A percentile compares a stretch with the other conserved stretches of the same genome.
phyloP scores from a whole-genome alignment of 2,113 vertebrate genomes.

The Tragelaphus buxtoni region DNA sequence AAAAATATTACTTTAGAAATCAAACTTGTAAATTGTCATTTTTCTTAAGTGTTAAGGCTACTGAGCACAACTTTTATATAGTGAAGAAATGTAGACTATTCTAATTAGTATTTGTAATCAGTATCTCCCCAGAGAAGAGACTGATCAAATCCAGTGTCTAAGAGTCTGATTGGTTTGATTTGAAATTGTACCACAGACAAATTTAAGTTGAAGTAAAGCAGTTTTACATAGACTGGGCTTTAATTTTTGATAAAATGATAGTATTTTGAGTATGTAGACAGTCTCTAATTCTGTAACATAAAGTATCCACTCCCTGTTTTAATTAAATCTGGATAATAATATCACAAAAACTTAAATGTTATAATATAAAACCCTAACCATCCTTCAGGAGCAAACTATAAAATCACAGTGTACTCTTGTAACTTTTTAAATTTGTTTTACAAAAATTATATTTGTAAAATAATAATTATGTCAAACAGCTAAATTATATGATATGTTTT shows the following conservation, averaged over 20 bases:
- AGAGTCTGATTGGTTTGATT: background rate
- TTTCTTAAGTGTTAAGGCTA: background rate
- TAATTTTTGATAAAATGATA: conserved; percentile 26
- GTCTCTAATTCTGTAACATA: background rate
- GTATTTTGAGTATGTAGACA: background rate
- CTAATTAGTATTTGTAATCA: background rate
- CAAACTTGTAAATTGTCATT: background rate
- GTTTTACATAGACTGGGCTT: background rate
- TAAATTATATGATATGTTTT: background rate
- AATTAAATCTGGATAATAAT: conserved; percentile 21
- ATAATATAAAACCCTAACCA: conserved; percentile 17
- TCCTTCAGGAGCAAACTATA: background rate
- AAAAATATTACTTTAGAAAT: conserved; percentile 11
- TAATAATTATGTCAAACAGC: background rate
- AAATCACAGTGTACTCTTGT: background rate
- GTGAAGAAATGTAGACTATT: background rate
- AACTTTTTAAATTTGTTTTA: conserved; percentile 28
- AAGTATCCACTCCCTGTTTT: conserved; percentile 15
- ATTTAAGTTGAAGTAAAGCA: background rate
- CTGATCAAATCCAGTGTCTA: background rate
- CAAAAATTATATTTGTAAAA: background rate
- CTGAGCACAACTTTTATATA: background rate
- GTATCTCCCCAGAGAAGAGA: background rate
- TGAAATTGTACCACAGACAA: background rate
- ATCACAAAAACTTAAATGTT: conserved; percentile 29